Evolutionary conservation across 2,797 vertebrate genomes (phyloP).

Genomic region (Astyanax mexicanus): DNA sequence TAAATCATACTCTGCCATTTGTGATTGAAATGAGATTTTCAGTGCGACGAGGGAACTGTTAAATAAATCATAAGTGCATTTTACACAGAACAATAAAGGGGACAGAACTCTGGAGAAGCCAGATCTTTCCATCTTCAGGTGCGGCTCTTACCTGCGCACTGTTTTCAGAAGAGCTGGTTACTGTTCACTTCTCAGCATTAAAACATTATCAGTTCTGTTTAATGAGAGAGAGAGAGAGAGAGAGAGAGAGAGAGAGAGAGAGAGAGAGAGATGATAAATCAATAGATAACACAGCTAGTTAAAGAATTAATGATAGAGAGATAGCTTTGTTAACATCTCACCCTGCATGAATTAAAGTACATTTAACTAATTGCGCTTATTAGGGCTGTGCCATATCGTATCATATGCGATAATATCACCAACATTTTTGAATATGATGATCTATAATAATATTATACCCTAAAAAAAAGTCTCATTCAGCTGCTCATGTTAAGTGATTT

Average conservation of each 20-base stretch:
- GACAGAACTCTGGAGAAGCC: constrained; percentile 93
- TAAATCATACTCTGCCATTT: constrained; percentile 97
- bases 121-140: constrained; percentile 83
- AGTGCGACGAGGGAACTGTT: constrained; percentile 79
- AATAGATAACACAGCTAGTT: background rate
- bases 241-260: too few relatives aligned
- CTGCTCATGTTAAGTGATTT: background rate
- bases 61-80: constrained; percentile 92
- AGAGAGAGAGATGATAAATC: background rate
- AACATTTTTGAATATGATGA: too few relatives aligned
- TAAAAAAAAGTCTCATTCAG: too few relatives aligned
- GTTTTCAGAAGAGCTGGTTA: constrained; percentile 37
- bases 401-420: too few relatives aligned
- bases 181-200: constrained; percentile 11
- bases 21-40: constrained; percentile 98
- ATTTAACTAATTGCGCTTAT: background rate
- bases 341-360: background rate
- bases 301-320: background rate
- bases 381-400: too few relatives aligned
- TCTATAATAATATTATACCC: too few relatives aligned
- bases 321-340: background rate
- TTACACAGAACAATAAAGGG: constrained; percentile 92
- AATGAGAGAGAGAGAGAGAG: too few relatives aligned
- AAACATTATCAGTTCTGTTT: background rate
- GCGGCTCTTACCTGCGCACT: constrained; percentile 81